Evolutionary conservation across 2,888 invertebrate species (phyloP).

Genomic region (Apoda limacodes): DNA sequence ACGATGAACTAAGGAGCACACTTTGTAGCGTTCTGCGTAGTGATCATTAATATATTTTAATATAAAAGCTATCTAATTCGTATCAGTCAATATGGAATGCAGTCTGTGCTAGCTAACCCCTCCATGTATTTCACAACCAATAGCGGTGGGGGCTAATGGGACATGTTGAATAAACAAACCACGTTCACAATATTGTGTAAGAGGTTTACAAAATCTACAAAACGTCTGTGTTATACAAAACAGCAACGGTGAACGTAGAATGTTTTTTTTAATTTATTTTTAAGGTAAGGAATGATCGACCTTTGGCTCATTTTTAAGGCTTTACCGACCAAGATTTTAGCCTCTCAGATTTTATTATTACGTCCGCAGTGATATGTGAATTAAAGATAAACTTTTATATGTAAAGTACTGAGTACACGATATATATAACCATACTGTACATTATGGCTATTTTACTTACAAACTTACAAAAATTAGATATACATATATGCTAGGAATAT

Average conservation of each 20-base stretch:
- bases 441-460: slow-evolving; percentile 55
- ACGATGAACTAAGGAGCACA: slow-evolving; percentile 44
- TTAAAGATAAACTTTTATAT: slow-evolving; percentile 50
- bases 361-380: slow-evolving; percentile 64
- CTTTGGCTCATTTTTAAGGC: too few species aligned
- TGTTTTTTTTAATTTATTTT: too few species aligned
- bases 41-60: slow-evolving; percentile 20
- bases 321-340: slow-evolving; percentile 47
- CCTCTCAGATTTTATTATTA: slow-evolving; percentile 48
- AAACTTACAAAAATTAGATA: slow-evolving; percentile 49
- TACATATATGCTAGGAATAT: slow-evolving; percentile 55
- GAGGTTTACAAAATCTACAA: too few species aligned
- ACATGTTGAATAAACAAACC: too few species aligned
- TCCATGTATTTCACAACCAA: too few species aligned
- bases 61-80: slow-evolving; percentile 47
- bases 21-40: slow-evolving; percentile 23
- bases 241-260: too few species aligned
- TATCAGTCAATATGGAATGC: slow-evolving; percentile 18
- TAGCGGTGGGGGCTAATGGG: too few species aligned
- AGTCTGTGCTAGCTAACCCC: too few species aligned
- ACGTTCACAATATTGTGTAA: too few species aligned
- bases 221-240: too few species aligned
- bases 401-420: slow-evolving; percentile 61
- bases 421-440: slow-evolving; percentile 56
- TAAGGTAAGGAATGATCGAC: too few species aligned